Evolutionary conservation across 1,140 invertebrate genomes (phyloP).

Genomic region (Pseudomyrmex sp.): DNA sequence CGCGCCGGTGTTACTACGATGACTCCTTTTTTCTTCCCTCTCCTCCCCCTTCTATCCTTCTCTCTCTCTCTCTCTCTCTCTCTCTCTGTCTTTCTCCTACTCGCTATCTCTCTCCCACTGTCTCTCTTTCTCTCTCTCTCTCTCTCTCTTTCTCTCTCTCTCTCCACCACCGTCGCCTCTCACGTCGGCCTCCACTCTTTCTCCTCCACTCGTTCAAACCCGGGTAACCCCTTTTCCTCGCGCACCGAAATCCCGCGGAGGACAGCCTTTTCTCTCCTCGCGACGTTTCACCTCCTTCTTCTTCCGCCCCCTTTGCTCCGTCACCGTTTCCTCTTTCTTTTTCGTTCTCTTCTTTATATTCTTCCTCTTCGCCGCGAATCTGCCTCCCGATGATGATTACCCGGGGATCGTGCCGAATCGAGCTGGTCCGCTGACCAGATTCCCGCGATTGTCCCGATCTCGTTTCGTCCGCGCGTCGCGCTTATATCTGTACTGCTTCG

Average conservation of each 20-base stretch:
- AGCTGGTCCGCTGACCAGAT: slow-evolving; percentile 19
- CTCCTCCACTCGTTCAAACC: slow-evolving; percentile 60
- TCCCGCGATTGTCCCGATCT: slow-evolving; percentile 29
- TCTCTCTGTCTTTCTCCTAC: slow-evolving; percentile 69
- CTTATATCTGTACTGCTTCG: background rate
- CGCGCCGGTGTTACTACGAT: slow-evolving; percentile 78
- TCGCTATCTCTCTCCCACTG: slow-evolving; percentile 51
- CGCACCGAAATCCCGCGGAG: slow-evolving; percentile 68
- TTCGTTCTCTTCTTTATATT: slow-evolving; percentile 37
- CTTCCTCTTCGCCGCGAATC: slow-evolving; percentile 31
- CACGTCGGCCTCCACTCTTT: slow-evolving; percentile 43
- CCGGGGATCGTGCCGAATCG: slow-evolving; percentile 22
- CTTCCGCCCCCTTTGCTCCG: slow-evolving; percentile 23
- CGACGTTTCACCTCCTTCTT: slow-evolving; percentile 44
- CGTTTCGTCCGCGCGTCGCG: background rate
- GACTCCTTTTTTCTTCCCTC: slow-evolving; percentile 71
- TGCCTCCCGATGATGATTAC: slow-evolving; percentile 34
- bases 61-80: slow-evolving; percentile 48
- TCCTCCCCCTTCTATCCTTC: slow-evolving; percentile 60
- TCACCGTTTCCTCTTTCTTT: slow-evolving; percentile 15
- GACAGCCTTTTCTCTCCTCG: slow-evolving; percentile 63
- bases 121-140: slow-evolving; percentile 18
- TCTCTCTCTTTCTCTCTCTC: slow-evolving; percentile 34
- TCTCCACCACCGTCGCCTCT: slow-evolving; percentile 52
- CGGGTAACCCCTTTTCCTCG: slow-evolving; percentile 68